A percentile compares a stretch with the other conserved stretches of the same genome.
Conservation (phyloP, 1,140 invertebrate species). For the Ladona fulva region DNA sequence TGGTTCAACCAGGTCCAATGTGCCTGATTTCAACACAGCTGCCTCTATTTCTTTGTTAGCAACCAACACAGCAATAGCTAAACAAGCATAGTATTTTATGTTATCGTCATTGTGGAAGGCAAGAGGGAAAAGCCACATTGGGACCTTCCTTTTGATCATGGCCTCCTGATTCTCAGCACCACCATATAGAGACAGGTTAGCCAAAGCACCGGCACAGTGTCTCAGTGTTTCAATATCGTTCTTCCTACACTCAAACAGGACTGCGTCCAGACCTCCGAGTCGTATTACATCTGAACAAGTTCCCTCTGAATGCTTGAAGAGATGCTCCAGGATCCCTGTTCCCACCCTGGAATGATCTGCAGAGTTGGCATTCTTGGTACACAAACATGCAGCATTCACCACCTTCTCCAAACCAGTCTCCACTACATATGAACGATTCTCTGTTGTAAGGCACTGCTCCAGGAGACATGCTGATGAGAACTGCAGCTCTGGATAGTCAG, state of each 20-base stretch:
- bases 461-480: constrained; percentile 79
- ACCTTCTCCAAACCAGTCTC: constrained; percentile 86
- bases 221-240: constrained; percentile 86
- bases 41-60: constrained; percentile 98
- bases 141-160: constrained; percentile 93
- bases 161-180: constrained; percentile 94
- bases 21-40: constrained; percentile 89
- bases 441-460: constrained; percentile 90
- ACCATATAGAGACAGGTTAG: constrained; percentile 93
- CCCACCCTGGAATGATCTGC: constrained; percentile 84
- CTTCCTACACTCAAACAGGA: constrained; percentile 89
- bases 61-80: constrained; percentile 92
- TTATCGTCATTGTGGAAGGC: constrained; percentile 96
- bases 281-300: constrained; percentile 83
- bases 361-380: constrained; percentile 63
- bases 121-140: constrained; percentile 95
- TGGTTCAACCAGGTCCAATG: constrained; percentile 89
- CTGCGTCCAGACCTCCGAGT: constrained; percentile 76
- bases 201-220: constrained; percentile 91
- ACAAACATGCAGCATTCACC: constrained; percentile 78
- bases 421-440: constrained; percentile 90
- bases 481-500: constrained; percentile 60
- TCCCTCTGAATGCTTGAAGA: constrained; percentile 95
- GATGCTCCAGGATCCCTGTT: constrained; percentile 85
- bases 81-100: constrained; percentile 95